Percentiles rank a stretch among this genome's conserved stretches.
Conservation (phyloP, 2,113 vertebrate species). For the Stigmatopora argus region DNA sequence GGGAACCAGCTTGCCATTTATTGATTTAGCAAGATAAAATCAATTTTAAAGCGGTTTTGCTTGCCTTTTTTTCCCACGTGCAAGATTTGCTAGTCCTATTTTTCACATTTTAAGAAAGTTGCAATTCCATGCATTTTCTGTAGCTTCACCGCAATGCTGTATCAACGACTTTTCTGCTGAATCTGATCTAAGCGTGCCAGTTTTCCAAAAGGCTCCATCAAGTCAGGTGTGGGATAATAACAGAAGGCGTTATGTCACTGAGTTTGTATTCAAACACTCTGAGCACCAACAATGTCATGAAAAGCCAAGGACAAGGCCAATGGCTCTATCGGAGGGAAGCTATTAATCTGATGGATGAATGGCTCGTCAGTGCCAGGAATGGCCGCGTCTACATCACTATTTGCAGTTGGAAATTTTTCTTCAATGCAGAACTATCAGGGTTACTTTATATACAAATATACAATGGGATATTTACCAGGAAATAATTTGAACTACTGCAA, state of each 20-base stretch:
- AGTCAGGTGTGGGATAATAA: constrained; percentile 58
- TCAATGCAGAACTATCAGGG: neutral
- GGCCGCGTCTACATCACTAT: constrained; percentile 17
- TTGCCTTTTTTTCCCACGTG: constrained; percentile 31
- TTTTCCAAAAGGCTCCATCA: constrained; percentile 35
- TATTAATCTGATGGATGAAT: constrained; percentile 43
- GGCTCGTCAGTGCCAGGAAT: constrained; percentile 19
- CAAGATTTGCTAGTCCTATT: constrained; percentile 23
- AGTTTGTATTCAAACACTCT: constrained; percentile 57
- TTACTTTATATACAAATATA: neutral
- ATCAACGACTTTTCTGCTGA: constrained; percentile 13
- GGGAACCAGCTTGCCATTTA: constrained; percentile 26
- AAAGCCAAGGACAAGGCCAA: constrained; percentile 36
- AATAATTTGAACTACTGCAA: too few relatives aligned
- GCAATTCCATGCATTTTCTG: constrained; percentile 8
- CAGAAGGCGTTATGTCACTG: constrained; percentile 33
- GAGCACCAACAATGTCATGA: constrained; percentile 32
- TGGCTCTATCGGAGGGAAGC: constrained; percentile 32
- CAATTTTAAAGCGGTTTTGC: constrained; percentile 39
- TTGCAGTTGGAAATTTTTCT: constrained; percentile 15
- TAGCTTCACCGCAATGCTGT: neutral
- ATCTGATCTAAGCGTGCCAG: constrained; percentile 23
- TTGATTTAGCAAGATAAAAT: constrained; percentile 19
- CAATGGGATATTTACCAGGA: too few relatives aligned
- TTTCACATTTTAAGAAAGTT: constrained; percentile 1